phyloP scores from a whole-genome alignment of 2,113 vertebrate species.

The Talpa occidentalis region DNA sequence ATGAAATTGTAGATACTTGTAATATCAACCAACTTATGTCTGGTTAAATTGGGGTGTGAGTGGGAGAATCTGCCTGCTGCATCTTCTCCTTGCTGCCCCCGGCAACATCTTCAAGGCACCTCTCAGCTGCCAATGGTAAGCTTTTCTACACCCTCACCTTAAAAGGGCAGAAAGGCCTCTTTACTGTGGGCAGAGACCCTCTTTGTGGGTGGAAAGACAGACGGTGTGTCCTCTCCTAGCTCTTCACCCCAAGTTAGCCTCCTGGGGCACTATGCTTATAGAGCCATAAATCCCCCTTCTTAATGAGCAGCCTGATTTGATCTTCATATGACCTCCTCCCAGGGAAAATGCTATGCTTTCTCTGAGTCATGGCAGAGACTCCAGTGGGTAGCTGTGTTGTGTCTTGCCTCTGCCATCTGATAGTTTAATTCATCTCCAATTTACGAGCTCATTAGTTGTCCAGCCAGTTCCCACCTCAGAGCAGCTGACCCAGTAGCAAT shows the following conservation, averaged over 20 bases:
- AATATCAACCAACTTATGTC: background rate
- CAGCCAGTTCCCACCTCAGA: constrained; percentile 65
- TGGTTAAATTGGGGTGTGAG: background rate
- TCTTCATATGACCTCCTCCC: constrained; percentile 59
- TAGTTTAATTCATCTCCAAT: constrained; percentile 77
- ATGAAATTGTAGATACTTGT: background rate
- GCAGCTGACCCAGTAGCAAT: constrained; percentile 60
- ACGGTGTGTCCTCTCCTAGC: background rate
- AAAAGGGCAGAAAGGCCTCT: background rate
- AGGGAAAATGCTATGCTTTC: constrained; percentile 40
- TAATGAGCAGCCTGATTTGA: constrained; percentile 45
- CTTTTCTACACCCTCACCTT: background rate
- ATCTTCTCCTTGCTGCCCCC: background rate
- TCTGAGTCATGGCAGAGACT: constrained; percentile 50
- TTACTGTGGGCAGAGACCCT: background rate
- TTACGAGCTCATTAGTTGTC: constrained; percentile 63
- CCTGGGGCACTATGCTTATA: background rate
- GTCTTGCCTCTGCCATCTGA: constrained; percentile 69
- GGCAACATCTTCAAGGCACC: background rate
- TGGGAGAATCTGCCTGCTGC: background rate
- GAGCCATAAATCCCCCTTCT: constrained; percentile 49
- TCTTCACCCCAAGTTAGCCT: background rate
- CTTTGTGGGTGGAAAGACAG: constrained; percentile 5
- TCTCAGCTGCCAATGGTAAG: background rate
- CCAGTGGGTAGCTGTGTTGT: background rate